These are phyloP conservation scores for Diarsia dahlii DNA, from an alignment of 2,888 invertebrate genomes.

Conservation along the genomic window DNA sequence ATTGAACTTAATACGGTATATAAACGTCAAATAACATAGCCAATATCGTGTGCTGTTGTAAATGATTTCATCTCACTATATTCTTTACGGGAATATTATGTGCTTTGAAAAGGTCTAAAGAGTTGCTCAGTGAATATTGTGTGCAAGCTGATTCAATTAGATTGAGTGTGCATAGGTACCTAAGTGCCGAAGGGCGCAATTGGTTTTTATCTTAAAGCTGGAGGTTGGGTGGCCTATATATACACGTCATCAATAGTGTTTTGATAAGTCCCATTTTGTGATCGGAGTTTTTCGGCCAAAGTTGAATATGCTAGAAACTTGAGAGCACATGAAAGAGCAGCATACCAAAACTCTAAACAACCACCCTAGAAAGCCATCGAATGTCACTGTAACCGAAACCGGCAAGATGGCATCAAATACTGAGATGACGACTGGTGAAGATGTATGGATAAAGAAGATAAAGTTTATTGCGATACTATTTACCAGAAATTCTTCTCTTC, in stretches of 20 bases:
- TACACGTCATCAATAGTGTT: too few relatives aligned
- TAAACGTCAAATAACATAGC: conserved; percentile 6
- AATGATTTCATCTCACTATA: not conserved
- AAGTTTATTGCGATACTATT: not conserved
- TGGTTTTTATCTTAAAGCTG: not conserved
- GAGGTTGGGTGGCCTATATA: too few relatives aligned
- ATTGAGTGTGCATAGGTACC: not conserved
- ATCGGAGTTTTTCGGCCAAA: not conserved
- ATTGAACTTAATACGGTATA: conserved; percentile 9
- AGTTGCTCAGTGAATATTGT: too few relatives aligned
- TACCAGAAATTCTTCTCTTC: not conserved
- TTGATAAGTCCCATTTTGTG: not conserved
- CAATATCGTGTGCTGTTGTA: not conserved
- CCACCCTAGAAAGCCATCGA: not conserved
- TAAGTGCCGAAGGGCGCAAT: not conserved
- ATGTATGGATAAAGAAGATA: not conserved
- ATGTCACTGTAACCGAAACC: not conserved
- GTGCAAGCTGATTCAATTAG: too few relatives aligned
- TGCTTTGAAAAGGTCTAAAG: too few relatives aligned
- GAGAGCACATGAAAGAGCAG: not conserved
- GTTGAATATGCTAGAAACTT: not conserved
- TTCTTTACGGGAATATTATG: not conserved
- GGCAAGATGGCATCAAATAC: not conserved
- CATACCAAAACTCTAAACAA: not conserved
- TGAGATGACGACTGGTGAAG: not conserved